A percentile compares a stretch with the other conserved stretches of the same genome.
Evolutionary conservation across 1,140 invertebrate genomes (phyloP).

Genomic region (Cydia splendana): DNA sequence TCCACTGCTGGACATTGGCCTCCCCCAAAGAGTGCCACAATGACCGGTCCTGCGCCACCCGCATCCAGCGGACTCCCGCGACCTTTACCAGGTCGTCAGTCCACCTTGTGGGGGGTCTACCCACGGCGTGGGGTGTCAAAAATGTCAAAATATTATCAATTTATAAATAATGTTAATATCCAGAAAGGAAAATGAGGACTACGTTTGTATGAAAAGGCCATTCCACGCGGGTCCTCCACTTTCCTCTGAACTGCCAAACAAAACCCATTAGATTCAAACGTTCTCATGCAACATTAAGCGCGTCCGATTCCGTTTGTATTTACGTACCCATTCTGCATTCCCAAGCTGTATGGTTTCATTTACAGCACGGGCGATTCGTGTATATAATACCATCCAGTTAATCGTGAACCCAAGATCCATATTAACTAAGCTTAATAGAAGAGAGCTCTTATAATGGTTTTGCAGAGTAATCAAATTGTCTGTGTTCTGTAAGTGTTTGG

Average conservation of each 20-base stretch:
- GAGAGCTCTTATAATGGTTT: neutral
- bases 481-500: neutral
- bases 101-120: too few relatives aligned
- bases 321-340: neutral
- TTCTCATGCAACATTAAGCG: slow-evolving; percentile 16
- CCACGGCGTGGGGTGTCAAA: too few relatives aligned
- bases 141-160: too few relatives aligned
- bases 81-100: too few relatives aligned
- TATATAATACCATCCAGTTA: neutral
- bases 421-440: neutral
- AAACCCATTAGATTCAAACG: slow-evolving; percentile 19
- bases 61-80: too few relatives aligned
- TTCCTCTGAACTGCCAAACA: neutral
- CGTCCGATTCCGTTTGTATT: slow-evolving; percentile 16
- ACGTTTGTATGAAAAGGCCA: too few relatives aligned
- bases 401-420: neutral
- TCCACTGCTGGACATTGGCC: too few relatives aligned
- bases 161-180: too few relatives aligned
- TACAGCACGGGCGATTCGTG: neutral
- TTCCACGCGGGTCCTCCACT: too few relatives aligned
- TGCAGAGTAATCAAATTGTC: neutral
- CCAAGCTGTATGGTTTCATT: neutral
- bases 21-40: too few relatives aligned
- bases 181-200: too few relatives aligned
- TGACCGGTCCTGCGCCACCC: too few relatives aligned